Base-by-base conservation (phyloP, 1,140 invertebrate species). In the Leptinotarsa undecemlineata region DNA sequence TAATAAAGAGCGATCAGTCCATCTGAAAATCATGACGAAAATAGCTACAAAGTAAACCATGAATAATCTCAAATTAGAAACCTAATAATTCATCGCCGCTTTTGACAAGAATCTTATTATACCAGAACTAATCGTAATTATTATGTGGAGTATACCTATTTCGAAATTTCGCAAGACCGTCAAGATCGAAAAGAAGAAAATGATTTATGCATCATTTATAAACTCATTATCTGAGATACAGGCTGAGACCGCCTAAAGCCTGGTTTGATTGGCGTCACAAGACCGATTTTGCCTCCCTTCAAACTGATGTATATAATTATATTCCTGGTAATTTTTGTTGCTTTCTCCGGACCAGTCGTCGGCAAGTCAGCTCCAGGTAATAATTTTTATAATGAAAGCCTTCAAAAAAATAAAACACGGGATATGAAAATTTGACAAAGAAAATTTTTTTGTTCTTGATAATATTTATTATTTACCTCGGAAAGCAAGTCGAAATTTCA, bases 161-260 rank as follows among this genome's bases (percentile, higher is more conserved):
- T 76, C 61, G 74, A 73, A 76, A 77, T 81, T 81, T 80, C 74
- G 78, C 74, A 79, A 76, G 74, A 77, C 17, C 75, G 69, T 66
- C 64, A 76, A 61, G 72, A 70, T 21, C 67, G 78, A 77, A 20
- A 77, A 76, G 75, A 77, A 64, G 73, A 66, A 76, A 78, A 85
- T 84, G 85, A 85, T 85, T 85, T 85, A 85, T 85, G 81, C 80
- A 77, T 81, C 85, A 81, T 84, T 85, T 85, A 85, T 85, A 84
- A 84, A 85, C 84, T 85, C 84, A 85, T 85, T 85, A 85, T 85
- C 78, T 81, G 61, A 72, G 76, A 80, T 77, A 75, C 80, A 76
- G 77, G 73, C 73, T 75, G 73, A 74, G 75, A 81, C 79, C 78
- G 82, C 82, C 81, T 80, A 76, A 74, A 80, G 82, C 75, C 73